A percentile compares a stretch with the other conserved stretches of the same genome.
Conservation (phyloP, 2,797 vertebrate species). For the Hirundo rustica region DNA sequence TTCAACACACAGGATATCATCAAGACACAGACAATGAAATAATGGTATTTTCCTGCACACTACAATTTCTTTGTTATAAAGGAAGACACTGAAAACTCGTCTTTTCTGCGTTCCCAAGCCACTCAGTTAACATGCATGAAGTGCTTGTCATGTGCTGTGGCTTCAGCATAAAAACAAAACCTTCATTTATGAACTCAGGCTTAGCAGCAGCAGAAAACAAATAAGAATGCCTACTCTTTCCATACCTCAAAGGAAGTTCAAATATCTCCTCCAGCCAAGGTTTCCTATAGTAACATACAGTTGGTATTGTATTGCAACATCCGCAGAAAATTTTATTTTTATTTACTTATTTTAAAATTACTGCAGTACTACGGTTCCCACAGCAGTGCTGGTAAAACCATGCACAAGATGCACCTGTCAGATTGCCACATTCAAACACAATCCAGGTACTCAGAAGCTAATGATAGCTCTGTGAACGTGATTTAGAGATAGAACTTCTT, state of each 20-base stretch:
- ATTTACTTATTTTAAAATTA: not conserved
- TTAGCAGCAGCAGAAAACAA: not conserved
- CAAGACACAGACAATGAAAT: not conserved
- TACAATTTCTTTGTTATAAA: not conserved
- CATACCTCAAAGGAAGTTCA: not conserved
- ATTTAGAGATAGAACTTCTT: not conserved
- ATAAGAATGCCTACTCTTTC: not conserved
- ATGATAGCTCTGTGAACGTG: not conserved
- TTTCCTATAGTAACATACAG: not conserved
- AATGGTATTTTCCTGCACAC: not conserved
- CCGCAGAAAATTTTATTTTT: not conserved
- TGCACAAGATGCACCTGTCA: not conserved
- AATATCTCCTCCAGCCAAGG: not conserved
- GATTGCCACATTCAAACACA: not conserved
- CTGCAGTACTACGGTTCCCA: not conserved
- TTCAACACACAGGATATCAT: not conserved
- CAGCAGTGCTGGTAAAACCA: not conserved
- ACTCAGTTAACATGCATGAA: not conserved
- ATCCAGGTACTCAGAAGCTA: not conserved
- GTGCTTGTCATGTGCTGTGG: not conserved
- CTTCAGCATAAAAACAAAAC: not conserved
- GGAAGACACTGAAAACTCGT: not conserved
- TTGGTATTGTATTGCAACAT: not conserved
- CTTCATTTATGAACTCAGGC: not conserved
- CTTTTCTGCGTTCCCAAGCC: not conserved